Evolutionary conservation across 2,113 vertebrate genomes (phyloP).

Genomic region (Sardina pilchardus): DNA sequence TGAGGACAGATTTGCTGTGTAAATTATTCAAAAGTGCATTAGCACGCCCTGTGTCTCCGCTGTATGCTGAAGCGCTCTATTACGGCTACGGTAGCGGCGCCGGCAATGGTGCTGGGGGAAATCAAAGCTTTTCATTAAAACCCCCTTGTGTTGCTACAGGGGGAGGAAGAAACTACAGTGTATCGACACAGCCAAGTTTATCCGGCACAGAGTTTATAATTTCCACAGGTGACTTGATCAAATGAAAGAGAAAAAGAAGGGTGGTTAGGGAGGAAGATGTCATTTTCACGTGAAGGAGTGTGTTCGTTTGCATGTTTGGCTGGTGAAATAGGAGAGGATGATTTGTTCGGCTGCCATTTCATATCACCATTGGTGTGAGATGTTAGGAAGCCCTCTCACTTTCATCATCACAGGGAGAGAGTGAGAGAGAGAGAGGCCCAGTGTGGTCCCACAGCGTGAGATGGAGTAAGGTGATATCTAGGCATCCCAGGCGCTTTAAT

Average conservation of each 20-base stretch:
- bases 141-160: neutral
- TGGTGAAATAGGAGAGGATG: conserved; percentile 50
- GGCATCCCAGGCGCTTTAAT: conserved; percentile 48
- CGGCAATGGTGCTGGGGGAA: conserved; percentile 23
- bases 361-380: conserved; percentile 59
- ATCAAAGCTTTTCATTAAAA: conserved; percentile 51
- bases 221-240: conserved; percentile 36
- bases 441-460: neutral
- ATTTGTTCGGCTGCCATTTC: conserved; percentile 45
- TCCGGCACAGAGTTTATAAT: neutral
- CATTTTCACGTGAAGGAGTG: conserved; percentile 38
- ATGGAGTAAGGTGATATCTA: conserved; percentile 37
- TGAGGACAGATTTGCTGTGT: conserved; percentile 54
- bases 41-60: conserved; percentile 35
- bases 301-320: too few species aligned
- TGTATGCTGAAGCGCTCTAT: conserved; percentile 37
- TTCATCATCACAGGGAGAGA: conserved; percentile 45
- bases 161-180: conserved; percentile 36
- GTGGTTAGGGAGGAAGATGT: conserved; percentile 39
- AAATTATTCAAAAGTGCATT: conserved; percentile 49
- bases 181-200: neutral
- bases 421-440: conserved; percentile 27
- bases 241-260: conserved; percentile 27
- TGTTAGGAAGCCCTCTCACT: conserved; percentile 48
- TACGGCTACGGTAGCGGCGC: conserved; percentile 28